These are phyloP conservation scores for Phacellophora camtschatica DNA, from an alignment of 30 jellyfish, hydroid and myxozoan genomes.

Conservation along the genomic window DNA sequence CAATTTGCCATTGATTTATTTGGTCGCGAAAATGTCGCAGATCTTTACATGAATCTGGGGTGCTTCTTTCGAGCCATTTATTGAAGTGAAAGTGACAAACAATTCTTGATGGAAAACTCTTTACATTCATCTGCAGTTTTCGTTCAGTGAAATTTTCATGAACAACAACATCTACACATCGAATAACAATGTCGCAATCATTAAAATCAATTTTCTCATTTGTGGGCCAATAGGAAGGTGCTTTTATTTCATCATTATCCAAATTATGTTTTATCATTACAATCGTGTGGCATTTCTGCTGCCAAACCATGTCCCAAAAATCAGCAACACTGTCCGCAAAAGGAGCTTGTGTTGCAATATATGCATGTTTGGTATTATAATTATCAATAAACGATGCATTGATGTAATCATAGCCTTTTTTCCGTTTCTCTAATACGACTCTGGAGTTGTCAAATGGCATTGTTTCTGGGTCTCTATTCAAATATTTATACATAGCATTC, in stretches of 20 bases:
- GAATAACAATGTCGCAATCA: slow-evolving; percentile 58
- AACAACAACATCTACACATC: slow-evolving; percentile 13
- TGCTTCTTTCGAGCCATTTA: slow-evolving; percentile 76
- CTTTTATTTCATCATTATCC: slow-evolving; percentile 27
- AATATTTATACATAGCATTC: not conserved
- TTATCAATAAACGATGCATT: slow-evolving; percentile 75
- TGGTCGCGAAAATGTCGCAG: slow-evolving; percentile 58
- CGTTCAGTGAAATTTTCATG: slow-evolving; percentile 35
- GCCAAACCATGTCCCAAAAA: slow-evolving; percentile 91
- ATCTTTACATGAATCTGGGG: slow-evolving; percentile 41
- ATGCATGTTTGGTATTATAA: slow-evolving; percentile 25
- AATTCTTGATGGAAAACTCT: slow-evolving; percentile 29
- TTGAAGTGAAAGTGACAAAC: slow-evolving; percentile 67
- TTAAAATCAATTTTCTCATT: slow-evolving; percentile 3
- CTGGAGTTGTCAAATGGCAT: slow-evolving; percentile 71
- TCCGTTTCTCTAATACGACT: slow-evolving; percentile 33
- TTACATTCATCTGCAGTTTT: slow-evolving; percentile 30
- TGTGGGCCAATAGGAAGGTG: slow-evolving; percentile 76
- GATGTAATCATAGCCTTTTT: slow-evolving; percentile 60
- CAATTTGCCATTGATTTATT: slow-evolving; percentile 64
- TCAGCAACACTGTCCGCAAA: slow-evolving; percentile 40
- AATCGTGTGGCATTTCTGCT: slow-evolving; percentile 58
- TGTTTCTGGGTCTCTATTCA: slow-evolving; percentile 55
- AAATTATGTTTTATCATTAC: slow-evolving; percentile 62
- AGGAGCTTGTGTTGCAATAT: slow-evolving; percentile 88